Conservation (phyloP, 1,140 invertebrate genomes). For the Psilanteris sp. region DNA sequence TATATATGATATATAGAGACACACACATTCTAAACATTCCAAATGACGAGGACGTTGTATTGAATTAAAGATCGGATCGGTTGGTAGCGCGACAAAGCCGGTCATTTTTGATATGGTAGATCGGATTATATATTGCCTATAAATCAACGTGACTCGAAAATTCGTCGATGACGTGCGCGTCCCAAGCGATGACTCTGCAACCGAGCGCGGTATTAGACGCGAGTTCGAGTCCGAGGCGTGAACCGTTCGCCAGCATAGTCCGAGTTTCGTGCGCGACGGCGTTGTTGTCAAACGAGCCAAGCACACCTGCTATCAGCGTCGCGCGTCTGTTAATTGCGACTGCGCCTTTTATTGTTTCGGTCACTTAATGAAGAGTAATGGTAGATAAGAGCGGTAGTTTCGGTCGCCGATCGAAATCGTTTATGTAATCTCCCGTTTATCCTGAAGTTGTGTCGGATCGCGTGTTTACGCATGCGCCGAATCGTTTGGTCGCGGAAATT, state of each 20-base stretch:
- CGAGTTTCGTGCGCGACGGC: constrained; percentile 10
- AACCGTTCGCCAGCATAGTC: constrained; percentile 28
- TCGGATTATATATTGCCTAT: constrained; percentile 57
- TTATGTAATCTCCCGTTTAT: no score
- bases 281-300: constrained; percentile 11
- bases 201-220: constrained; percentile 44
- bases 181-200: constrained; percentile 49
- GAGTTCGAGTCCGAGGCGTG: constrained; percentile 48
- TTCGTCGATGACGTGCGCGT: constrained; percentile 52
- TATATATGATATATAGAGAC: constrained; percentile 5
- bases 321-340: constrained; percentile 21
- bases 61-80: constrained; percentile 53
- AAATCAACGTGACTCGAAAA: constrained; percentile 66
- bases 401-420: constrained; percentile 15
- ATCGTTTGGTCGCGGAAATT: no score
- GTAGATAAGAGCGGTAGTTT: constrained; percentile 13
- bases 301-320: constrained; percentile 1
- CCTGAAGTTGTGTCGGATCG: no score
- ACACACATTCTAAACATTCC: no score
- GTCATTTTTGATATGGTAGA: constrained; percentile 44
- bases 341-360: constrained; percentile 22
- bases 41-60: constrained; percentile 51
- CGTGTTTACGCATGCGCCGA: no score
- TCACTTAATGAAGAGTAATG: constrained; percentile 24
- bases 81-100: constrained; percentile 40